Evolutionary conservation across 2,113 vertebrate species (phyloP).

Genomic region (Crotalus helleri): DNA sequence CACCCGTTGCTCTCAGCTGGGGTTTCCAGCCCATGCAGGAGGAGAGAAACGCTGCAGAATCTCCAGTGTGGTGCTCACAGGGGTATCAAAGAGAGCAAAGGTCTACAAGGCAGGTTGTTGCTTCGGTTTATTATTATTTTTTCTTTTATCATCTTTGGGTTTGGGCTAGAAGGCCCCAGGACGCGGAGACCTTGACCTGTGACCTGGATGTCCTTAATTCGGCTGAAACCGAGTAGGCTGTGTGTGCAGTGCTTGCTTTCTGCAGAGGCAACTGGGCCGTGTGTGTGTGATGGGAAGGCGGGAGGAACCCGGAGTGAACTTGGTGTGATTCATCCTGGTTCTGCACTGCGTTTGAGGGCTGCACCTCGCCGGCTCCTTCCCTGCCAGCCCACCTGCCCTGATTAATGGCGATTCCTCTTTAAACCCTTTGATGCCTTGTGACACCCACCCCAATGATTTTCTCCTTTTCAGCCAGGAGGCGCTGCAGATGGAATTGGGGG

Average conservation of each 20-base stretch:
- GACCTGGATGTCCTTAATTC: slow-evolving; percentile 40
- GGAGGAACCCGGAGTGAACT: neutral
- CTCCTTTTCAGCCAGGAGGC: neutral
- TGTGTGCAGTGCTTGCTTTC: neutral
- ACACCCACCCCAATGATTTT: neutral
- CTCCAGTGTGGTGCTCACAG: neutral
- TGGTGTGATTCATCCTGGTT: neutral
- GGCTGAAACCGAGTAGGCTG: neutral
- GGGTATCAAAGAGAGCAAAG: neutral
- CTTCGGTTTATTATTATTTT: neutral
- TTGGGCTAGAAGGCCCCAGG: neutral
- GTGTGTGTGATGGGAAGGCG: no score
- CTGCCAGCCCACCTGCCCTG: neutral
- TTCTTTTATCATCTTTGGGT: neutral
- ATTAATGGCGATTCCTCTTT: neutral
- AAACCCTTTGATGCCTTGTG: neutral
- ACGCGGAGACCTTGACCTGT: slow-evolving; percentile 26
- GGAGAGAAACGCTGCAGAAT: neutral
- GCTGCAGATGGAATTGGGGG: neutral
- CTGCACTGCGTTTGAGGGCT: neutral
- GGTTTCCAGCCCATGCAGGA: neutral
- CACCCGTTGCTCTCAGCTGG: slow-evolving; percentile 38
- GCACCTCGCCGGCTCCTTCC: no score
- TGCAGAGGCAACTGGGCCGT: neutral
- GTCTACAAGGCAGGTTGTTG: neutral